These are phyloP conservation scores for Helleia helle DNA, from an alignment of 2,888 invertebrate genomes.

Conservation along the genomic window DNA sequence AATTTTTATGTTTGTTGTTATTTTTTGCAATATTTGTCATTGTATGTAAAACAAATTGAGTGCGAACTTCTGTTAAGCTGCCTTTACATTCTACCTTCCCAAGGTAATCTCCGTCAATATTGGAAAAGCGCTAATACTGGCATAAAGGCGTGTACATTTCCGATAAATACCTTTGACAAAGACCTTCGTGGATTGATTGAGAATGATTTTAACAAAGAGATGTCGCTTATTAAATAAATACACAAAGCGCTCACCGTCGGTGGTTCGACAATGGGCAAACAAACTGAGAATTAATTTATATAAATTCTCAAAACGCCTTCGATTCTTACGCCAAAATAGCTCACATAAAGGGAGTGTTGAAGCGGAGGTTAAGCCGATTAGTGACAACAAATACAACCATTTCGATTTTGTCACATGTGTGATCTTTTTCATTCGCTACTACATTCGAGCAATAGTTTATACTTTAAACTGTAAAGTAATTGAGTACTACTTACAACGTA, in stretches of 20 bases:
- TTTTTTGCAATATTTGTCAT: background rate
- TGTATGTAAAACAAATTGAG: background rate
- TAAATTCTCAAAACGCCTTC: constrained; percentile 66
- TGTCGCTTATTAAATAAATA: constrained; percentile 67
- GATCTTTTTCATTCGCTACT: constrained; percentile 21
- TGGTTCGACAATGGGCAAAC: constrained; percentile 61
- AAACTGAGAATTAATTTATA: constrained; percentile 69
- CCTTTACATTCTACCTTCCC: constrained; percentile 10
- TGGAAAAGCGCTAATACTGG: constrained; percentile 11
- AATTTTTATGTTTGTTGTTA: background rate
- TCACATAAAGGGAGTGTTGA: constrained; percentile 42
- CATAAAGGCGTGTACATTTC: constrained; percentile 23
- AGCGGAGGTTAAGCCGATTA: constrained; percentile 64
- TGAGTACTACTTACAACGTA: no score
- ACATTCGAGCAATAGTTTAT: no score
- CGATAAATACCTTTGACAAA: constrained; percentile 28
- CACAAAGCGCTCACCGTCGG: constrained; percentile 51
- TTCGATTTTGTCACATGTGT: constrained; percentile 45
- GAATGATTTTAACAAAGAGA: constrained; percentile 46
- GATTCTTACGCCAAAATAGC: constrained; percentile 43
- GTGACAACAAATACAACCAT: constrained; percentile 55
- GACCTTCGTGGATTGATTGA: constrained; percentile 41
- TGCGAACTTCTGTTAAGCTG: constrained; percentile 6
- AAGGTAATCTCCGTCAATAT: constrained; percentile 12
- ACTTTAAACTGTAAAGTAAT: no score